Percentiles rank a stretch among this genome's conserved stretches.
Conservation (phyloP, 1,140 invertebrate species). For the Diplogasteroides magnus region DNA sequence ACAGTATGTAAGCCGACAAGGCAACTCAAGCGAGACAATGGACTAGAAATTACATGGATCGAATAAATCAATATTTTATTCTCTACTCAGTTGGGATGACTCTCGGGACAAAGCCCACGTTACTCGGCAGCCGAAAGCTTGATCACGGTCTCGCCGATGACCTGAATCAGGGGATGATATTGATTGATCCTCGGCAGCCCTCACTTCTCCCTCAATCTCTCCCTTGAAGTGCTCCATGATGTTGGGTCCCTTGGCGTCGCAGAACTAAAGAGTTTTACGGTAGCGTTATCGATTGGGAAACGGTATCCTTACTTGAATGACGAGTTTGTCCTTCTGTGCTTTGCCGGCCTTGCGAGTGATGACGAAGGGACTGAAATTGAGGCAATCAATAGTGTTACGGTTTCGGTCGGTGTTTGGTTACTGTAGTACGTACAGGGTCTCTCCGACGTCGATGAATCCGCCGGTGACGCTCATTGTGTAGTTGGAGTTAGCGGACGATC, state of each 20-base stretch:
- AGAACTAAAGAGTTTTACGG: background rate
- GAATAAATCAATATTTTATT: no score
- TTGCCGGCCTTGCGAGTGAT: background rate
- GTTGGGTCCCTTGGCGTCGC: background rate
- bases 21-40: no score
- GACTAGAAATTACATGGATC: no score
- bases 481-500: background rate
- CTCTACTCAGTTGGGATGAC: no score
- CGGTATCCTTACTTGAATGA: background rate
- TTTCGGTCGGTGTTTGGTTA: no score
- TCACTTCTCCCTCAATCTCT: background rate
- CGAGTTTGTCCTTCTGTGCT: background rate
- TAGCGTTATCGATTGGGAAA: background rate
- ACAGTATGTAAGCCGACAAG: no score
- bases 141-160: background rate
- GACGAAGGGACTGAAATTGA: no score
- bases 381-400: no score
- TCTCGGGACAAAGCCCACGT: no score
- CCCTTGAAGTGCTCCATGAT: background rate
- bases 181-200: background rate
- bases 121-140: background rate
- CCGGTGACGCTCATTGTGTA: background rate
- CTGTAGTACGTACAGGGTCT: background rate
- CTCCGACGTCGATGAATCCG: background rate
- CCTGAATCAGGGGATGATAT: background rate